Base-by-base conservation (phyloP, 2,797 vertebrate genomes). In the Coregonus ussuriensis region DNA sequence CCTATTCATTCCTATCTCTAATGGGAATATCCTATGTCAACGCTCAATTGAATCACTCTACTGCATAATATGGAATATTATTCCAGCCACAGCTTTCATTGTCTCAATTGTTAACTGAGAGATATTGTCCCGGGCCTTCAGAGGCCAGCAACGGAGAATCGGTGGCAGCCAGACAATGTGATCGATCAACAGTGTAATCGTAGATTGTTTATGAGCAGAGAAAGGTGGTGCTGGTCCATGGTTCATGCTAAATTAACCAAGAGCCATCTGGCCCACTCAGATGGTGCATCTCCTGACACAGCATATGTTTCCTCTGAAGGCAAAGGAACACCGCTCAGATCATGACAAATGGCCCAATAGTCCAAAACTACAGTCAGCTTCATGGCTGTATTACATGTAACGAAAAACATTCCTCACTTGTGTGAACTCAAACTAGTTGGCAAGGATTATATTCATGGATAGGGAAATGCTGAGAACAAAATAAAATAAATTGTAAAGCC, bases 191-290 rank as follows among this genome's bases (percentile, higher is more conserved):
- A 18, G 71, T 7, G 68, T 56, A 51, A 74, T 77, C 62, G 82
- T 67, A 68, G 41, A 78, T 66, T 83, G 85, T 84, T 86, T 84
- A 76, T 76, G 67, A 81, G 85, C 80, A 74, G 81, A 67, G 63
- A 75, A 83, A 85, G 77, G 80, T 79, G 82, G 74, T 83, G 79
- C 76, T 68, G 83, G 83, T 87, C 78, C 77, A 59, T 72, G 52
- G 79, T 84, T 87, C 79, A 86, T 77, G 90, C 85, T 91, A 86
- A 91, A 91, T 91, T 86, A 90, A 86, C 83, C 85, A 85, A 82
- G 79, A 79, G 77, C 84, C 87, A 90, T 89, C 90, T 90, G 89
- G 79, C 74, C 72, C 75, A 16, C 73, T 90, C 84, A 82, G 77
- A 85, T 81, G 84, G 71, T 72, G 15, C 63, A 74, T 21, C 62